Percentiles rank a stretch among this genome's conserved stretches.
Evolutionary conservation across 2,797 vertebrate genomes (phyloP).

Genomic region (Crenichthys baileyi): DNA sequence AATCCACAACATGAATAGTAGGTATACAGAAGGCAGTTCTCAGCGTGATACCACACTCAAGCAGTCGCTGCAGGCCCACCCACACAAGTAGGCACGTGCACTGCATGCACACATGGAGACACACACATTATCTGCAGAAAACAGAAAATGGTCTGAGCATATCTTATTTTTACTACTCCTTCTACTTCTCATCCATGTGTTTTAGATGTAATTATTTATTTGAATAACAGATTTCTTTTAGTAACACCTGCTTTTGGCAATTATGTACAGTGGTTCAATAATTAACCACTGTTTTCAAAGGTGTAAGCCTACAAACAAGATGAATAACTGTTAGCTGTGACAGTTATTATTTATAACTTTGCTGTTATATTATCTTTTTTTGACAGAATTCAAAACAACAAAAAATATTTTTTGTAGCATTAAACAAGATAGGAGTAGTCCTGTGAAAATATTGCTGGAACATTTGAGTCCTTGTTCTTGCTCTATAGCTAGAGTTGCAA

Average conservation of each 20-base stretch:
- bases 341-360: not conserved
- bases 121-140: slow-evolving; percentile 38
- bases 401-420: not conserved
- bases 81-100: slow-evolving; percentile 33
- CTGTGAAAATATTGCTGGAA: not conserved
- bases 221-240: slow-evolving; percentile 3
- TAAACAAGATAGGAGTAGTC: not conserved
- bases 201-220: slow-evolving; percentile 39
- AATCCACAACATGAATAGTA: slow-evolving; percentile 37
- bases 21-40: slow-evolving; percentile 26
- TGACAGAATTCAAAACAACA: not conserved
- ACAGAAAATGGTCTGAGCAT: slow-evolving; percentile 25
- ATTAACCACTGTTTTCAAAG: slow-evolving; percentile 30
- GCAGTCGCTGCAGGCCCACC: slow-evolving; percentile 25
- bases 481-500: not conserved
- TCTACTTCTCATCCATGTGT: slow-evolving; percentile 27
- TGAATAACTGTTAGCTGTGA: slow-evolving; percentile 1
- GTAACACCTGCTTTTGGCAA: slow-evolving; percentile 9
- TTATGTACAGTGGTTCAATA: slow-evolving; percentile 18
- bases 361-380: not conserved
- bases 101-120: slow-evolving; percentile 30
- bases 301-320: slow-evolving; percentile 9
- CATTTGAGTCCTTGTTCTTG: slow-evolving; percentile 7
- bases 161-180: slow-evolving; percentile 25
- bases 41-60: slow-evolving; percentile 14